Conservation (phyloP, 2,113 vertebrate genomes). For the Coptodon bakossiorum region DNA sequence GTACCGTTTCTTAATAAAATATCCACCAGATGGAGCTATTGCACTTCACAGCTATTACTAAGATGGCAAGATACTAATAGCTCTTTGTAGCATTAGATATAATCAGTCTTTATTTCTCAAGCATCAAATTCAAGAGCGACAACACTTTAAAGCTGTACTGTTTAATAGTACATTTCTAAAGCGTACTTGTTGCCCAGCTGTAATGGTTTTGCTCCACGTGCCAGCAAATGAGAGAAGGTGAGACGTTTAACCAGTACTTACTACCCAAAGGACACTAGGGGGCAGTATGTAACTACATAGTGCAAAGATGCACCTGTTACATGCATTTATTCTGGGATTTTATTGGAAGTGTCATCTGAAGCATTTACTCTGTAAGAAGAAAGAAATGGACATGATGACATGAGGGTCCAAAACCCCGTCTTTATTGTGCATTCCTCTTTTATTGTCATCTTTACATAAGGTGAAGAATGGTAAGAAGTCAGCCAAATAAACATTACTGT, state of each 20-base stretch:
- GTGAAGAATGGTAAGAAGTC: conserved; percentile 24
- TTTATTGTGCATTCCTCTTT: conserved; percentile 50
- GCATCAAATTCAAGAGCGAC: not conserved
- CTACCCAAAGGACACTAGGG: not conserved
- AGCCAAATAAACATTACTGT: not conserved
- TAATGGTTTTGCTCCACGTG: not conserved
- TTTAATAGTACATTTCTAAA: not conserved
- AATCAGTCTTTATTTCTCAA: not conserved
- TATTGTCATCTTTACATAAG: conserved; percentile 48
- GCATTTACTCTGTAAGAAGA: not conserved
- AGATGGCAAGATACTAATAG: not conserved
- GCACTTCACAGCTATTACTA: not conserved
- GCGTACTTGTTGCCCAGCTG: not conserved
- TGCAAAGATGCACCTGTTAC: not conserved
- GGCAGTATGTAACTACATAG: not conserved
- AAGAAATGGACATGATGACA: not conserved
- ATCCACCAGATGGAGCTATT: not conserved
- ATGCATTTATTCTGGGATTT: not conserved
- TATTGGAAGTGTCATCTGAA: not conserved
- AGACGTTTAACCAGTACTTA: not conserved
- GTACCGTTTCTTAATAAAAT: not conserved
- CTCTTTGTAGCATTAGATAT: not conserved
- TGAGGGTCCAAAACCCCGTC: not conserved
- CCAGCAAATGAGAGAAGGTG: not conserved
- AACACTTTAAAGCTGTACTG: not conserved